phyloP scores from a whole-genome alignment of 1,140 invertebrate genomes.

The Homalodisca vitripennis region DNA sequence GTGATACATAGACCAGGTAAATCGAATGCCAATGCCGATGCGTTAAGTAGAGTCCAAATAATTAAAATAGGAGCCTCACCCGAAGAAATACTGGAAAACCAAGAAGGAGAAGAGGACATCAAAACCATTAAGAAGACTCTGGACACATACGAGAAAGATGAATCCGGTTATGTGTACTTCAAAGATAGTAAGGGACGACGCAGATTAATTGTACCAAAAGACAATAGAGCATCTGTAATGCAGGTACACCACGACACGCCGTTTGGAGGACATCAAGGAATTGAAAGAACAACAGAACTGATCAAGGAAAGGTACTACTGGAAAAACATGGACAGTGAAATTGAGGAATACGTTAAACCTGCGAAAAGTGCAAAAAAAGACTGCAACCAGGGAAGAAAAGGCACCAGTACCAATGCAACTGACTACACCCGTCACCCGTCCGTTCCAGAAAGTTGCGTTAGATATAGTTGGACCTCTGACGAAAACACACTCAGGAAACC shows the following conservation, averaged over 20 bases:
- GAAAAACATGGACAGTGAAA: too few species aligned
- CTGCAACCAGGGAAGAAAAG: too few species aligned
- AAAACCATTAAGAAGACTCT: neutral
- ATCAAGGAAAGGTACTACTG: neutral
- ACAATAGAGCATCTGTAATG: neutral
- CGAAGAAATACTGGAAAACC: neutral
- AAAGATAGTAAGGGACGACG: neutral
- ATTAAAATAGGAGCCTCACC: neutral
- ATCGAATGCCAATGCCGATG: slow-evolving; percentile 45
- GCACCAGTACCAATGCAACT: too few species aligned
- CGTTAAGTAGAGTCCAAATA: slow-evolving; percentile 39
- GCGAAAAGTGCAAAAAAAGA: too few species aligned
- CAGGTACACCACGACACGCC: slow-evolving; percentile 8
- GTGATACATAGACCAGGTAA: slow-evolving; percentile 49
- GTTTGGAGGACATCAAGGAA: slow-evolving; percentile 37
- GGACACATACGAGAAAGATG: slow-evolving; percentile 1
- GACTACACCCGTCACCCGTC: too few species aligned
- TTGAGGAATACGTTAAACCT: too few species aligned
- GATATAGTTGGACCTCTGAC: too few species aligned
- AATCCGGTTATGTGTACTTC: neutral
- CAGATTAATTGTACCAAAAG: neutral
- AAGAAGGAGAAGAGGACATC: neutral
- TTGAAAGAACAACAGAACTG: slow-evolving; percentile 25
- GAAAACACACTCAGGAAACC: too few species aligned
- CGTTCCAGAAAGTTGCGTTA: too few species aligned